A percentile compares a stretch with the other conserved stretches of the same genome.
phyloP scores from a whole-genome alignment of 1,140 invertebrate species.

The Monochamus saltuarius region DNA sequence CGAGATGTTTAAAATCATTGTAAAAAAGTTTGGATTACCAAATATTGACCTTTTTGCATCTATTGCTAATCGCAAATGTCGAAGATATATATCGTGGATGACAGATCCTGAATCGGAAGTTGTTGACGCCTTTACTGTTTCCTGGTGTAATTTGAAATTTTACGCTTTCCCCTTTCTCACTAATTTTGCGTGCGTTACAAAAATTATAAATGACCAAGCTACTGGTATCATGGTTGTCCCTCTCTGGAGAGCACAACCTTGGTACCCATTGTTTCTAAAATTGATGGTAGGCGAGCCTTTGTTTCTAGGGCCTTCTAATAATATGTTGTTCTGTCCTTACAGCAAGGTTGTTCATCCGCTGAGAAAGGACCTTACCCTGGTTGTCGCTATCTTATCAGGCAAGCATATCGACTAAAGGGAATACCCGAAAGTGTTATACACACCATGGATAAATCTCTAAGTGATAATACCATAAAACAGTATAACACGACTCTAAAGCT shows the following conservation, averaged over 20 bases:
- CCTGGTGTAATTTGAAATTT: neutral
- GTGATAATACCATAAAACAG: too few relatives aligned
- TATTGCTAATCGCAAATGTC: too few relatives aligned
- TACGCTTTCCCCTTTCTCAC: slow-evolving; percentile 13
- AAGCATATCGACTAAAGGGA: neutral
- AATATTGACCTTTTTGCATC: too few relatives aligned
- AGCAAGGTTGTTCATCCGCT: neutral
- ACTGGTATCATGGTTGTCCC: slow-evolving; percentile 3
- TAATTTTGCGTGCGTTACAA: neutral
- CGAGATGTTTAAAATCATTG: too few relatives aligned
- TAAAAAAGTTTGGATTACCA: too few relatives aligned
- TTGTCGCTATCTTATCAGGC: neutral
- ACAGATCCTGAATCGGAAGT: slow-evolving; percentile 1
- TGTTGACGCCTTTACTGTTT: slow-evolving; percentile 12
- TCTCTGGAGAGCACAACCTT: neutral
- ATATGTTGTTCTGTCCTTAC: slow-evolving; percentile 13
- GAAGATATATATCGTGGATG: slow-evolving; percentile 9
- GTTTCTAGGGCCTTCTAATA: slow-evolving; percentile 16
- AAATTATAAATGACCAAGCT: slow-evolving; percentile 2
- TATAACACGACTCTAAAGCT: neutral
- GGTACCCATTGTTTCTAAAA: slow-evolving; percentile 14
- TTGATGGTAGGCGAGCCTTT: slow-evolving; percentile 16
- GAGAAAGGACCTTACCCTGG: neutral
- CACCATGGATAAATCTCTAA: too few relatives aligned
- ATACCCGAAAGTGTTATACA: too few relatives aligned